phyloP scores from a whole-genome alignment of 2,113 vertebrate species.

The Leptobrachium leishanense region DNA sequence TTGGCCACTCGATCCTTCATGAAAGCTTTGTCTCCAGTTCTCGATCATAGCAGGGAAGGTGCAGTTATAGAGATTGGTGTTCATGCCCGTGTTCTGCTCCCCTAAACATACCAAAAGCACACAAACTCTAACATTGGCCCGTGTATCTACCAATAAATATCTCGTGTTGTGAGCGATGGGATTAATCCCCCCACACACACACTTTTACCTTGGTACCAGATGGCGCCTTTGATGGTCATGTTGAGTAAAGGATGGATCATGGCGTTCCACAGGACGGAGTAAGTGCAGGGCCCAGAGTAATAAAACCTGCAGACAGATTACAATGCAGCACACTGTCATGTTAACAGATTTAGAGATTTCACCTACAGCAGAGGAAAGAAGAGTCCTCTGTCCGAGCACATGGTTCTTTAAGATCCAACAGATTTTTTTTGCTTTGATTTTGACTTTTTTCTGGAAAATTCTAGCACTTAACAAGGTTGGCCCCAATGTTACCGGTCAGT shows the following conservation, averaged over 20 bases:
- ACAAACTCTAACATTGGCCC: no score
- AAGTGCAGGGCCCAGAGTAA: slow-evolving; percentile 36
- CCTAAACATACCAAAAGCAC: slow-evolving; percentile 63
- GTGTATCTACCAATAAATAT: no score
- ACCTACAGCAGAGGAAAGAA: no score
- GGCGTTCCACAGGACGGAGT: slow-evolving; percentile 85
- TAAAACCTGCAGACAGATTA: slow-evolving; percentile 38
- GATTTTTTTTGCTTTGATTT: no score
- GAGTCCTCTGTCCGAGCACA: no score
- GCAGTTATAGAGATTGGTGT: slow-evolving; percentile 81
- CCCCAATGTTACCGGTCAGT: no score
- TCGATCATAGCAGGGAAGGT: slow-evolving; percentile 83
- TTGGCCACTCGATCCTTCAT: slow-evolving; percentile 71
- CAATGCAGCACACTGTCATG: no score
- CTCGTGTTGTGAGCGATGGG: no score
- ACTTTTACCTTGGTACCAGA: slow-evolving; percentile 90
- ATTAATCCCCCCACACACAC: background rate
- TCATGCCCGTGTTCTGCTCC: slow-evolving; percentile 71
- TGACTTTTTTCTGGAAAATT: no score
- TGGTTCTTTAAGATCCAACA: no score
- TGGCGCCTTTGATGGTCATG: slow-evolving; percentile 82
- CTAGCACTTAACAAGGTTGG: no score
- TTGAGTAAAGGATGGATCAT: slow-evolving; percentile 88
- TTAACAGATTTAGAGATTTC: no score
- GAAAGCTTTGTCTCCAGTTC: slow-evolving; percentile 84